phyloP scores from a whole-genome alignment of 2,888 invertebrate species.

The Homarus gammarus region DNA sequence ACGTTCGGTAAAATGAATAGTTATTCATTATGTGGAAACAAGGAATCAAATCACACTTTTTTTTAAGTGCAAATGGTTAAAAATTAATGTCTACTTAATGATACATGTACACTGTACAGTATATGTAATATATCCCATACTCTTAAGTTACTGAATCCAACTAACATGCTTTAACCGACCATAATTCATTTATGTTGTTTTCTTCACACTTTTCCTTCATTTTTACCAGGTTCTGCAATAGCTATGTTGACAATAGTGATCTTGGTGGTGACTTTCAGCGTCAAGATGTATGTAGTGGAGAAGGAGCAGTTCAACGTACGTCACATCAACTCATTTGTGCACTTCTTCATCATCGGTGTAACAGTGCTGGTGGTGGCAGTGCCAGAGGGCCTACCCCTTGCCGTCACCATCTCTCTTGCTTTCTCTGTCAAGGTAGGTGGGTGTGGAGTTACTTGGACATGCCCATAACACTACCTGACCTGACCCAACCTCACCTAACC shows the following conservation, averaged over 20 bases:
- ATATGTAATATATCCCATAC: too few relatives aligned
- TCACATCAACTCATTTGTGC: constrained; percentile 94
- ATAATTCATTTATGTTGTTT: neutral
- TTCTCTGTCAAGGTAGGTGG: constrained; percentile 97
- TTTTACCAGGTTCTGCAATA: constrained; percentile 88
- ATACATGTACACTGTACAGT: too few relatives aligned
- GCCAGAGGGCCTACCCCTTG: constrained; percentile 98
- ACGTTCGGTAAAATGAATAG: too few relatives aligned
- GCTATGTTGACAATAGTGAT: constrained; percentile 98
- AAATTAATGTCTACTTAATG: too few relatives aligned
- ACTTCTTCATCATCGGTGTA: constrained; percentile 99
- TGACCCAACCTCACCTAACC: too few relatives aligned
- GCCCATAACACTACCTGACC: too few relatives aligned
- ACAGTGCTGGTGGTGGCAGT: constrained; percentile 99
- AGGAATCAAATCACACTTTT: too few relatives aligned
- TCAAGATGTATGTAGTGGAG: constrained; percentile 91
- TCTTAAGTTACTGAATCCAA: too few relatives aligned
- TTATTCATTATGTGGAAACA: too few relatives aligned
- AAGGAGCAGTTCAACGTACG: constrained; percentile 87
- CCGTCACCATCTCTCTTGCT: constrained; percentile 98
- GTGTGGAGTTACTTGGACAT: too few relatives aligned
- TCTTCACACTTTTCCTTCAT: neutral
- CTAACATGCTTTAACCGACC: neutral
- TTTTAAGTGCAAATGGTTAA: too few relatives aligned
- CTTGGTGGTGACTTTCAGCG: constrained; percentile 95